phyloP scores from a whole-genome alignment of 1,140 invertebrate species.

The Homarus americanus region DNA sequence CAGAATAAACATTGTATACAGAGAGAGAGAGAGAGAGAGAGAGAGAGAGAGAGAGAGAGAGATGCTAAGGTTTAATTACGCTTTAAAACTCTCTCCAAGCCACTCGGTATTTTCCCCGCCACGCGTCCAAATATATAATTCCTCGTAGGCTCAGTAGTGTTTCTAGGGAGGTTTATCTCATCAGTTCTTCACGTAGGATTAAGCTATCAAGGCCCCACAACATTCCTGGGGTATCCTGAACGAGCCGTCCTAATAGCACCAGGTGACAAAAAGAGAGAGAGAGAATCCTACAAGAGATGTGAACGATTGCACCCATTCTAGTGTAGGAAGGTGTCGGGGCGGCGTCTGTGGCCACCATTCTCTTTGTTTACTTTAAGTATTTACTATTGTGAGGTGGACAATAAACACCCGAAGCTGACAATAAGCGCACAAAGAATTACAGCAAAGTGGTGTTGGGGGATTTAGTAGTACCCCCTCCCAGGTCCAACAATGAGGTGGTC shows the following conservation, averaged over 20 bases:
- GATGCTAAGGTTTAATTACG: no score
- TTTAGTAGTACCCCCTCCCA: not conserved
- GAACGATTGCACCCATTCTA: not conserved
- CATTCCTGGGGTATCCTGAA: not conserved
- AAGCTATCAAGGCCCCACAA: not conserved
- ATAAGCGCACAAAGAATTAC: slow-evolving; percentile 18
- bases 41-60: no score
- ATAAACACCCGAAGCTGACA: slow-evolving; percentile 28
- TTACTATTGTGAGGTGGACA: slow-evolving; percentile 18
- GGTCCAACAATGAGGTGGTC: slow-evolving; percentile 18
- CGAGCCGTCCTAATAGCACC: not conserved
- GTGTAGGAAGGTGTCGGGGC: no score
- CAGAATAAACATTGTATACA: no score
- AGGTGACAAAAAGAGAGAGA: not conserved
- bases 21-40: no score
- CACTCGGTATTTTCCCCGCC: not conserved
- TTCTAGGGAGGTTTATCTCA: not conserved
- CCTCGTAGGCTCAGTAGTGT: no score
- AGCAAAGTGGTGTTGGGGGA: not conserved
- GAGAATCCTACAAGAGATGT: not conserved
- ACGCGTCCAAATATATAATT: not conserved
- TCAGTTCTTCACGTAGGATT: not conserved
- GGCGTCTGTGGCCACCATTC: not conserved
- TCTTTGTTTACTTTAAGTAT: not conserved
- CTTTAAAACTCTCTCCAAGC: no score